phyloP scores from a whole-genome alignment of 2,888 invertebrate genomes.

The Entomobrya multifasciata region DNA sequence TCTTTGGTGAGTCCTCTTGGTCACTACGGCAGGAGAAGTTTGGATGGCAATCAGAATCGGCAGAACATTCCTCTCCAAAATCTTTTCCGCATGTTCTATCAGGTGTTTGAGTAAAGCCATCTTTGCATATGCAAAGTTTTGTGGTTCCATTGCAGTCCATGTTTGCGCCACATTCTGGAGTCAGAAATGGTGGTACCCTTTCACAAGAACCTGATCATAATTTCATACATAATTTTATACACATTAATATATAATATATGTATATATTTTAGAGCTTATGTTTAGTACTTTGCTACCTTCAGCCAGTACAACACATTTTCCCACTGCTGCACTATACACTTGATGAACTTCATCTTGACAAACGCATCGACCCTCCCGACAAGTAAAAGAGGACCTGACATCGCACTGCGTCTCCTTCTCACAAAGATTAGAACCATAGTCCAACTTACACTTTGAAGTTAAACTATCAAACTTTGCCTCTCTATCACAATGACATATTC shows the following conservation, averaged over 20 bases:
- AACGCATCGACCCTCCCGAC: constrained; percentile 34
- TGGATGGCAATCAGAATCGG: constrained; percentile 31
- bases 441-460: constrained; percentile 25
- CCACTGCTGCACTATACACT: not conserved
- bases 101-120: not conserved
- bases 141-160: constrained; percentile 6
- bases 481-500: constrained; percentile 28
- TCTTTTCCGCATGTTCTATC: constrained; percentile 8
- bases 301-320: not conserved
- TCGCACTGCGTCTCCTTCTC: constrained; percentile 32
- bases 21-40: not conserved
- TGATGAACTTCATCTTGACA: constrained; percentile 32
- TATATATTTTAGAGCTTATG: not conserved
- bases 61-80: not conserved
- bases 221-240: not conserved
- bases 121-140: not conserved
- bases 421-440: constrained; percentile 6
- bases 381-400: constrained; percentile 4
- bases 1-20: not conserved
- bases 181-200: not conserved
- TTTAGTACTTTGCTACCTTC: not conserved
- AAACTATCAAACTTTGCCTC: not conserved
- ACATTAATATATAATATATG: not conserved
- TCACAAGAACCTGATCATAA: not conserved
- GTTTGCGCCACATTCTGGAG: not conserved